Evolutionary conservation across 2,888 invertebrate genomes (phyloP).

Genomic region (Oscheius myriophilus): DNA sequence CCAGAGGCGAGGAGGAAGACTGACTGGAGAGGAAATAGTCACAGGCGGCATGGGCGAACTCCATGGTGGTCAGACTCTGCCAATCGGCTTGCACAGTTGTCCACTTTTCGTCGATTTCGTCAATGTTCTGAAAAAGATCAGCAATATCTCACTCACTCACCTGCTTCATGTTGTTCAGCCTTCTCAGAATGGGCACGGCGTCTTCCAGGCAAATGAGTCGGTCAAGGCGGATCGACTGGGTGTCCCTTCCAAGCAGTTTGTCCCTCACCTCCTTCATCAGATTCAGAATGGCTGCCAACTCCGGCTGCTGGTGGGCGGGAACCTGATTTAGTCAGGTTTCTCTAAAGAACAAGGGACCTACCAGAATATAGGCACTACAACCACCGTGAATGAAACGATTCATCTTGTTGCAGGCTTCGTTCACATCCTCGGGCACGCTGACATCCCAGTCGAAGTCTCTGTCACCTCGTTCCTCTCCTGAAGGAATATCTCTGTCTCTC

Average conservation of each 20-base stretch:
- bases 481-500: neutral
- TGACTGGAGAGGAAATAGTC: too few relatives aligned
- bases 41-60: too few relatives aligned
- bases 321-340: neutral
- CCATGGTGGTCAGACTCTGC: too few relatives aligned
- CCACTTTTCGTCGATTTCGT: too few relatives aligned
- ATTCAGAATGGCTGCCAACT: conserved; percentile 11
- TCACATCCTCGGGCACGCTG: conserved; percentile 12
- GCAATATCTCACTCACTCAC: too few relatives aligned
- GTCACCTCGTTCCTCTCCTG: neutral
- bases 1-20: too few relatives aligned
- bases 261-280: conserved; percentile 28
- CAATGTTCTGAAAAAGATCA: too few relatives aligned
- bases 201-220: conserved; percentile 31
- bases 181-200: conserved; percentile 17
- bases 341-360: neutral
- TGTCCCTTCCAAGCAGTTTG: conserved; percentile 15
- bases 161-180: neutral
- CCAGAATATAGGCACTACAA: conserved; percentile 26
- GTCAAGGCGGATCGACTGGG: conserved; percentile 30
- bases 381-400: conserved; percentile 20
- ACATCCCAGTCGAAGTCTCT: conserved; percentile 11
- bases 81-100: too few relatives aligned
- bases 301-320: conserved; percentile 18
- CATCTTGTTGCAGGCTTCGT: conserved; percentile 17